Evolutionary conservation across 2,113 vertebrate species (phyloP).

Genomic region (Phasianus colchicus): DNA sequence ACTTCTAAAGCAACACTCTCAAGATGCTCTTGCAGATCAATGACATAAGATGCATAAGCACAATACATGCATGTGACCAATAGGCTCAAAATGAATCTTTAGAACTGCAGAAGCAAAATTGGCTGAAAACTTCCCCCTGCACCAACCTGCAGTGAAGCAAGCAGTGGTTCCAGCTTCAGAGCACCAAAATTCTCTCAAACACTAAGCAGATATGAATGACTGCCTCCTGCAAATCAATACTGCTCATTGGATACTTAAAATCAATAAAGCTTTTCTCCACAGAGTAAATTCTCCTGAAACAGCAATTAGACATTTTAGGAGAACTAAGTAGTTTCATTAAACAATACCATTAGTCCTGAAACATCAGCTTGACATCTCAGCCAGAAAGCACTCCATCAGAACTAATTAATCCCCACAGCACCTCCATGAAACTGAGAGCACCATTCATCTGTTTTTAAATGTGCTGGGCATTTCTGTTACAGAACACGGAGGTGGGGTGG

Average conservation of each 20-base stretch:
- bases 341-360: conserved; percentile 67
- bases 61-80: neutral
- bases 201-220: conserved; percentile 24
- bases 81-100: accelerated
- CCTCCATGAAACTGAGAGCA: conserved; percentile 4
- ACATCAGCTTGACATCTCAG: conserved; percentile 59
- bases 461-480: conserved; percentile 29
- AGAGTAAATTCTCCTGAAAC: conserved; percentile 50
- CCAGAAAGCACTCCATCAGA: conserved; percentile 64
- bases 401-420: conserved; percentile 66
- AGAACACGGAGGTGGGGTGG: conserved; percentile 24
- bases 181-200: neutral
- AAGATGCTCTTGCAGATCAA: neutral
- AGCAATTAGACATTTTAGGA: conserved; percentile 58
- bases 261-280: conserved; percentile 50
- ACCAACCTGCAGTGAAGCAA: neutral
- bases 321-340: conserved; percentile 51
- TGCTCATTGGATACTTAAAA: conserved; percentile 52
- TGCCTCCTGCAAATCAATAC: conserved; percentile 39
- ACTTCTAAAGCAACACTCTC: neutral
- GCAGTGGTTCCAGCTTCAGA: neutral
- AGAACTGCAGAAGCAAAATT: neutral
- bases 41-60: neutral
- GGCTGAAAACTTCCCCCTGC: neutral
- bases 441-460: conserved; percentile 54